These are phyloP conservation scores for Lycaon pictus DNA, from an alignment of 2,113 vertebrate species.

Conservation along the genomic window DNA sequence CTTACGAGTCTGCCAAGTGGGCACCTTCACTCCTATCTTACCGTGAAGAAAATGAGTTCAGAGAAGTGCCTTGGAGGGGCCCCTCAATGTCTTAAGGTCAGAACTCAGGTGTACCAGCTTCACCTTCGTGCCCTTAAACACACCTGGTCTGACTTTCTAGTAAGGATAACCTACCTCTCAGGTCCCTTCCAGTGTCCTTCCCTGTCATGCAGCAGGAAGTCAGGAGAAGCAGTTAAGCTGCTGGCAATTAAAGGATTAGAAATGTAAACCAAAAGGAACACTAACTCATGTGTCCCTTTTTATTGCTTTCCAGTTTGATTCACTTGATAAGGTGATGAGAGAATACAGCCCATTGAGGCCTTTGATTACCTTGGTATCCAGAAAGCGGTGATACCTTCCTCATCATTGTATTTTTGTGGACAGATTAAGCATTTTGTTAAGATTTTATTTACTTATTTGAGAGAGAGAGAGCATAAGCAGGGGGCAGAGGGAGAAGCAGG, in stretches of 20 bases:
- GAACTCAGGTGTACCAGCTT: background rate
- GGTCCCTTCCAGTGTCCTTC: background rate
- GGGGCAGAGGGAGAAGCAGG: no score
- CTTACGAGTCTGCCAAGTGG: background rate
- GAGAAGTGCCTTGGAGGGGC: background rate
- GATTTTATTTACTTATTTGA: no score
- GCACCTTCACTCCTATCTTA: background rate
- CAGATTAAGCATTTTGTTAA: conserved; percentile 45
- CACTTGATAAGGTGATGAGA: conserved; percentile 46
- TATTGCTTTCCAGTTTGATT: conserved; percentile 57
- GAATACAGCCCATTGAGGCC: conserved; percentile 18
- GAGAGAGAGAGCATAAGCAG: no score
- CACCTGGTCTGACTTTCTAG: background rate
- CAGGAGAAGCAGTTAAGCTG: background rate
- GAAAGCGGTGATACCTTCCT: background rate
- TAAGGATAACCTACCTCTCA: background rate
- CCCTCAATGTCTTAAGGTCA: background rate
- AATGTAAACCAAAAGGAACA: background rate
- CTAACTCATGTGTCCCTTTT: conserved; percentile 25
- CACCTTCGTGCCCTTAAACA: background rate
- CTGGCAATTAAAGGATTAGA: conserved; percentile 31
- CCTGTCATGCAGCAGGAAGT: background rate
- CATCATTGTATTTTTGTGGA: conserved; percentile 30
- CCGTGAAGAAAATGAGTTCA: background rate
- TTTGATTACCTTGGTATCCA: background rate